These are phyloP conservation scores for Eulithis prunata DNA, from an alignment of 2,888 invertebrate genomes.

Conservation along the genomic window DNA sequence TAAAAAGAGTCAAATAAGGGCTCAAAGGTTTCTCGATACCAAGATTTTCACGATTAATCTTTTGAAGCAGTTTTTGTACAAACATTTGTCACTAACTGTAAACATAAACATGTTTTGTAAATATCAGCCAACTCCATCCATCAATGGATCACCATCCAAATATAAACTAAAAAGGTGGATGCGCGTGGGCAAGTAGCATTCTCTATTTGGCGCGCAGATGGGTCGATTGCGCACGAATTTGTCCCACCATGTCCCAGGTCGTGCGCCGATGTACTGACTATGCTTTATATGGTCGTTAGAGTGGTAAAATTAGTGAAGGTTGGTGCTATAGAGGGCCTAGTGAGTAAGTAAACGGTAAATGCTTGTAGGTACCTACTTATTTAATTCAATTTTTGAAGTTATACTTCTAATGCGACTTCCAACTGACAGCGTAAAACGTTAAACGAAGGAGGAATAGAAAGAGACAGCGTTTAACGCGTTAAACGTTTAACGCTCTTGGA, in stretches of 20 bases:
- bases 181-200: constrained; percentile 36
- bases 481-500: too few species aligned
- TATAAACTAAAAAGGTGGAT: constrained; percentile 22
- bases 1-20: too few species aligned
- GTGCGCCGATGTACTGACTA: constrained; percentile 34
- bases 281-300: constrained; percentile 27
- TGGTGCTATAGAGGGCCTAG: neutral
- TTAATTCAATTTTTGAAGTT: too few species aligned
- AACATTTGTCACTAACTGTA: neutral
- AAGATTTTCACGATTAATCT: too few species aligned
- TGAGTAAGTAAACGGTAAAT: too few species aligned
- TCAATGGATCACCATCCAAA: constrained; percentile 18
- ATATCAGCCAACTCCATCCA: constrained; percentile 3
- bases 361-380: too few species aligned
- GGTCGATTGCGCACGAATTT: constrained; percentile 43
- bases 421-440: too few species aligned
- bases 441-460: too few species aligned
- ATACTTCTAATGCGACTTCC: too few species aligned
- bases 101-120: neutral
- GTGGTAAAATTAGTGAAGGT: neutral
- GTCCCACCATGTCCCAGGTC: constrained; percentile 37
- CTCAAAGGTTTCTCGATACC: too few species aligned
- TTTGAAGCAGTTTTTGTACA: neutral
- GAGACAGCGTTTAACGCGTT: too few species aligned
- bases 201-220: constrained; percentile 42